These are phyloP conservation scores for Eulithis prunata DNA, from an alignment of 2,888 invertebrate genomes.

Conservation along the genomic window DNA sequence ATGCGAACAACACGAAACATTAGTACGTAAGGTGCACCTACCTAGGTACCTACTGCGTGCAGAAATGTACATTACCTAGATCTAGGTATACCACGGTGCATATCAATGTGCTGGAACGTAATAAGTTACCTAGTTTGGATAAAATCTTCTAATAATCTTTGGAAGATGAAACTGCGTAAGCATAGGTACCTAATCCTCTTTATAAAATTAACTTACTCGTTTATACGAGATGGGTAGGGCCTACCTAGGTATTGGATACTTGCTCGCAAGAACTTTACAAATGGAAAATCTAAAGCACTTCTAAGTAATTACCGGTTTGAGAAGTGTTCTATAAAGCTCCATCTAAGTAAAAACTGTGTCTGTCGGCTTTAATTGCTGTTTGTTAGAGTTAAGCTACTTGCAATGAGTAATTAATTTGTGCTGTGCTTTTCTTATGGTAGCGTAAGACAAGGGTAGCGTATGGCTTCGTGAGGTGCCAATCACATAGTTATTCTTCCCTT, in stretches of 20 bases:
- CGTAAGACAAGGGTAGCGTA: too few species aligned
- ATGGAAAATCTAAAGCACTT: slow-evolving; percentile 6
- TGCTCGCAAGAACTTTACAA: slow-evolving; percentile 1
- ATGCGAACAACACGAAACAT: slow-evolving; percentile 14
- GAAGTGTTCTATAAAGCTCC: slow-evolving; percentile 9
- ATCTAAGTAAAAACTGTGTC: neutral
- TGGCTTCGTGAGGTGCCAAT: too few species aligned
- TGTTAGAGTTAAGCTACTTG: neutral
- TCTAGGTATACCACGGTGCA: neutral
- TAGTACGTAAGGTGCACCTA: slow-evolving; percentile 2
- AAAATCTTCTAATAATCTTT: too few species aligned
- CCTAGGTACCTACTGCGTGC: neutral
- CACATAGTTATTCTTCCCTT: too few species aligned
- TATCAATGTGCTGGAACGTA: neutral
- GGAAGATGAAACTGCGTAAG: too few species aligned
- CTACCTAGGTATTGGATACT: neutral
- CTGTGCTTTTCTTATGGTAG: too few species aligned
- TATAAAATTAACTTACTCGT: too few species aligned
- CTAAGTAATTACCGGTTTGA: slow-evolving; percentile 4
- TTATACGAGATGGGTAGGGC: too few species aligned
- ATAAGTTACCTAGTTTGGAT: too few species aligned
- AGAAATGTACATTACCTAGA: slow-evolving; percentile 9
- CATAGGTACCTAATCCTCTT: too few species aligned
- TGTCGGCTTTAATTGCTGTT: neutral
- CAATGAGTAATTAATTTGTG: too few species aligned